phyloP scores from a whole-genome alignment of 2,113 vertebrate species.

The Crotophaga sulcirostris region DNA sequence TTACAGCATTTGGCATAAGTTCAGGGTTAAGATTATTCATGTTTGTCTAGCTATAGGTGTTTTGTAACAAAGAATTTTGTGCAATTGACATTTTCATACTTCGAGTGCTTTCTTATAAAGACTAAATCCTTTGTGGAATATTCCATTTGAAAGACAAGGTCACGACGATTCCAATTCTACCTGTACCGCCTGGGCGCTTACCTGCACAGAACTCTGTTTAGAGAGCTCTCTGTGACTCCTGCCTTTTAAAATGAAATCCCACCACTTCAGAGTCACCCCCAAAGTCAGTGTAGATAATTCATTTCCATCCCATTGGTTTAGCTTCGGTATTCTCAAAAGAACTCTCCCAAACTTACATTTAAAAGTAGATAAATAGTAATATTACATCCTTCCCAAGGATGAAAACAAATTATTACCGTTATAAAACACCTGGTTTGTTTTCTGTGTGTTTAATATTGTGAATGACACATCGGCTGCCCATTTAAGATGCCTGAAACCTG shows the following conservation, averaged over 20 bases:
- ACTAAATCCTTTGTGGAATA: background rate
- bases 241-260: background rate
- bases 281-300: background rate
- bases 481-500: background rate
- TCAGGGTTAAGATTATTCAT: background rate
- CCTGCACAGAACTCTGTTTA: background rate
- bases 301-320: background rate
- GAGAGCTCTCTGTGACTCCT: background rate
- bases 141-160: background rate
- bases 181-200: background rate
- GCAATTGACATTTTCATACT: background rate
- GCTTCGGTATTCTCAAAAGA: background rate
- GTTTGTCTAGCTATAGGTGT: background rate
- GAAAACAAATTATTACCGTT: background rate
- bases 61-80: background rate
- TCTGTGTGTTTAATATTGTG: background rate
- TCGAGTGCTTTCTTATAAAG: background rate
- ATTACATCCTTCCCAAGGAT: background rate
- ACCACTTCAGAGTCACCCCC: background rate
- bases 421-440: background rate
- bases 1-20: accelerated
- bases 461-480: background rate
- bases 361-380: background rate
- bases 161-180: background rate
- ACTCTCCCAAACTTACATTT: background rate